Evolutionary conservation across 2,797 vertebrate species (phyloP), one percentile per base, ranked within the genome.

Genomic region (Amniataba percoides): DNA sequence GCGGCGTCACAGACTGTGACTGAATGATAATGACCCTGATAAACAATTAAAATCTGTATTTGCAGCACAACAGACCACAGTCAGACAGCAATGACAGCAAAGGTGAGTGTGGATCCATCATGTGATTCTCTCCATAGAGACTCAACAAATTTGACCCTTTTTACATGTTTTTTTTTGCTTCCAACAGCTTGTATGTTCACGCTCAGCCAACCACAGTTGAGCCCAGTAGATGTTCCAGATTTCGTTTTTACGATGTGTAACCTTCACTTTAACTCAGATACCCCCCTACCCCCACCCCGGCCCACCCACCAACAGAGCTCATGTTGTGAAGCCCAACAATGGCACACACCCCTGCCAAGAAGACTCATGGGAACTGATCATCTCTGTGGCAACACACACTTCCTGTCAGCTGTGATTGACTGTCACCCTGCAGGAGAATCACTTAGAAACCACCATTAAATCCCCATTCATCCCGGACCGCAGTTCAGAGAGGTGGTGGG

Each of bases 1-100:
- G 69, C 27, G 52, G 76, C 57, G 48, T 85, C 83, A 60, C 71
- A 69, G 80, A 82, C 85, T 82, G 85, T 57, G 80, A 85, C 80
- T 70, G 89, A 88, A 91, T 92, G 63, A 90, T 85, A 91, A 91
- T 73, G 82, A 89, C 72, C 82, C 78, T 15, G 78, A 84, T 81
- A 92, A 88, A 91, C 90, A 93, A 92, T 91, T 92, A 89, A 88
- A 91, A 81, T 83, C 65, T 77, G 45, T 46, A 68, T 86, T 84
- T 82, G 74, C 74, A 31, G 71, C 65, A 36, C 43, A 59, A 64
- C 49, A 73, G 59, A 70, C 13, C 27, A 31, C 27, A 31, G 5
- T 75, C 80, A 51, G 60, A 56, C 31, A 55, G 65, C 59, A 78
- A n/a, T 73, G 77, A 84, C 84, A 72, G 45, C 9, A 5, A 84